Evolutionary conservation across 2,113 vertebrate genomes (phyloP), one percentile per base, ranked within the genome.

Genomic region (Neoarius graeffei): DNA sequence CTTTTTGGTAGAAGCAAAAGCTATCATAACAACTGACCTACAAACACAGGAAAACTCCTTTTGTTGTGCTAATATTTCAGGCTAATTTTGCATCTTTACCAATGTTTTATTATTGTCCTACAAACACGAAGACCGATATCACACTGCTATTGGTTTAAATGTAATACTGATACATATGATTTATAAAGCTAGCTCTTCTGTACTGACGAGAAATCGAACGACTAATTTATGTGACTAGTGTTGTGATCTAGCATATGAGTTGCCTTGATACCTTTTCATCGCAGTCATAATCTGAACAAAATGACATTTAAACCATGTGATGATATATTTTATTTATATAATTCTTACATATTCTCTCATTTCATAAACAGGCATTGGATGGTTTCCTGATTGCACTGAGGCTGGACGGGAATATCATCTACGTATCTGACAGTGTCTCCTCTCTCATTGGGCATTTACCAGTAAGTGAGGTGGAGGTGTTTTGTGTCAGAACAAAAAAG

Each of bases 381-480:
- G 97, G 96, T 57, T 97, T 98, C 95, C 94, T 98, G 89, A 94
- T 99, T 84, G 95, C 96, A 87, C 94, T 99, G 88, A 98, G 94
- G 71, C 95, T 95, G 87, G 97, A 99, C 89, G 98, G 98, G 88
- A 97, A 97, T 93, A 97, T 99, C 92, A 94, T 96, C 92, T 99
- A 97, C 66, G 96, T 98, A 25, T 96, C 95, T 87, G 96, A 97
- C 86, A 97, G 96, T 5, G 95, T 99, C 92, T 96, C 95, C 0
- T 95, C 96, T 87, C 95, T 99, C 67, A 97, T 99, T 81, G 98
- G 98, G 83, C 95, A 99, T 95, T 94, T 96, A 93, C 96, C 98
- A 93, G 98, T 99, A 96, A 98, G 98, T 96, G n/a, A 87, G 17
- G 25, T 27, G 30, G n/a, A 20, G 42, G n/a, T 20, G 30, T 25